These are phyloP conservation scores for Lithodes maja DNA, from an alignment of 2,888 invertebrate genomes.

Conservation along the genomic window DNA sequence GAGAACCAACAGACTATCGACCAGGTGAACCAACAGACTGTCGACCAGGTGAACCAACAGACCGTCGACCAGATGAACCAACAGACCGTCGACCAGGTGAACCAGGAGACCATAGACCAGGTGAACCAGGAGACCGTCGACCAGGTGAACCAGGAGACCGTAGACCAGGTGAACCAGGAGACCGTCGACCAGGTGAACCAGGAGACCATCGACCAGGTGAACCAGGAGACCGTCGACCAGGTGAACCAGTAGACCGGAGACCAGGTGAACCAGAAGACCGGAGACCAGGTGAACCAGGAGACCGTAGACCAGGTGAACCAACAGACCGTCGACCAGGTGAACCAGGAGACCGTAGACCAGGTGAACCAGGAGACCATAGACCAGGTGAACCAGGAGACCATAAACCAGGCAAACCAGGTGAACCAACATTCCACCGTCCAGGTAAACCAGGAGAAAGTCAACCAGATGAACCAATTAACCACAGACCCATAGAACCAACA, in stretches of 20 bases:
- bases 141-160: conserved; percentile 39
- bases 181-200: conserved; percentile 37
- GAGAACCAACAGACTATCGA: conserved; percentile 9
- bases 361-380: conserved; percentile 30
- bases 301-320: conserved; percentile 33
- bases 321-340: conserved; percentile 27
- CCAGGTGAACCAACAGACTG: conserved; percentile 41
- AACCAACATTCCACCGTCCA: conserved; percentile 7
- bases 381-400: conserved; percentile 32
- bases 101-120: conserved; percentile 28
- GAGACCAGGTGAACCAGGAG: conserved; percentile 1
- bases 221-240: conserved; percentile 17
- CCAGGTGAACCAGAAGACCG: conserved; percentile 16
- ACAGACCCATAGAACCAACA: conserved; percentile 31
- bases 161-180: conserved; percentile 24
- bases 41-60: conserved; percentile 38
- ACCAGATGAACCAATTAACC: conserved; percentile 29
- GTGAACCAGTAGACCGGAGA: conserved; percentile 11
- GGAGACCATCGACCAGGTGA: conserved; percentile 18
- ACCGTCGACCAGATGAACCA: conserved; percentile 28
- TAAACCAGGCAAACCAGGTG: conserved; percentile 27
- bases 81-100: conserved; percentile 33
- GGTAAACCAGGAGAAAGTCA: conserved; percentile 26
- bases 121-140: conserved; percentile 35
- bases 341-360: conserved; percentile 34